Evolutionary conservation across 2,113 vertebrate genomes (phyloP).

Genomic region (Sapayoa aenigma): DNA sequence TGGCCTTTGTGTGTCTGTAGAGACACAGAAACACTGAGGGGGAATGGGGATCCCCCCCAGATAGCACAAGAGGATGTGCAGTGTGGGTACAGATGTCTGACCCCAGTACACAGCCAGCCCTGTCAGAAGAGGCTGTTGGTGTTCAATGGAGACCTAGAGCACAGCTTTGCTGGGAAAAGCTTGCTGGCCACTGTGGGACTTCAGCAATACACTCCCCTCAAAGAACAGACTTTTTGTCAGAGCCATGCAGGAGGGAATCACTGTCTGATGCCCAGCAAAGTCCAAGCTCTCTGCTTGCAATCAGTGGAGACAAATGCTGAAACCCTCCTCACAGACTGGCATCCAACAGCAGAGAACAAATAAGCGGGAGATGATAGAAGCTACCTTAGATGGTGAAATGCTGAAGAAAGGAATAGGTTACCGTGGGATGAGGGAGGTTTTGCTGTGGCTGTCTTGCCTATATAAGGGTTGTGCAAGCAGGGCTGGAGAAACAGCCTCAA

Average conservation of each 20-base stretch:
- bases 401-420: neutral
- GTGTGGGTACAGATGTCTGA: neutral
- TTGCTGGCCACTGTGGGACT: neutral
- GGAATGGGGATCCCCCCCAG: rapidly evolving
- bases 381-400: conserved; percentile 25
- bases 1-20: rapidly evolving
- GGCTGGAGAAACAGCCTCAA: neutral
- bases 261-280: neutral
- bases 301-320: neutral
- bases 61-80: neutral
- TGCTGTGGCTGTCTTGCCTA: neutral
- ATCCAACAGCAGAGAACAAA: neutral
- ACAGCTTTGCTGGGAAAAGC: neutral
- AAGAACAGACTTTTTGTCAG: neutral
- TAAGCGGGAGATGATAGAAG: neutral
- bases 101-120: rapidly evolving
- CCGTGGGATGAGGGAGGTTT: neutral
- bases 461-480: neutral
- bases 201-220: neutral
- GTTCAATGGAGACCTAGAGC: neutral
- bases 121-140: rapidly evolving
- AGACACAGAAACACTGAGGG: rapidly evolving
- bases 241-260: neutral
- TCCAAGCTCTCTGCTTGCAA: neutral
- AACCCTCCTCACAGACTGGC: rapidly evolving